These are phyloP conservation scores for Tipula confusa DNA, from an alignment of 2,888 invertebrate genomes.

Conservation along the genomic window DNA sequence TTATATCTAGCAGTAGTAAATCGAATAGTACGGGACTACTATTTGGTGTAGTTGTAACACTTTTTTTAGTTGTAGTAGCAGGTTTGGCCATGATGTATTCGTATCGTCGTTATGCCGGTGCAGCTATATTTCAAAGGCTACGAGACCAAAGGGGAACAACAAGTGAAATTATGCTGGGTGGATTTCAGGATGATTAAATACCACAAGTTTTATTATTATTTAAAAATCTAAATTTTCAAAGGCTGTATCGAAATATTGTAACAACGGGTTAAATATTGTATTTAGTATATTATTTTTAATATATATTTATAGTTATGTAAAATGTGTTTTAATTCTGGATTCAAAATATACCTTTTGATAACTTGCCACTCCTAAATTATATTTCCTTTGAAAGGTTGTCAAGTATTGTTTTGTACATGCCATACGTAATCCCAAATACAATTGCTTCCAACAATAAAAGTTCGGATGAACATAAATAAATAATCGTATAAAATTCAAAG, in stretches of 20 bases:
- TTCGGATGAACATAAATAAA: background rate
- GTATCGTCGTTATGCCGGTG: background rate
- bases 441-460: background rate
- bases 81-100: background rate
- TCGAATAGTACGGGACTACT: background rate
- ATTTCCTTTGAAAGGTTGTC: too few species aligned
- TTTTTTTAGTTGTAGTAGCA: background rate
- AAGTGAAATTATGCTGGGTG: background rate
- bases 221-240: too few species aligned
- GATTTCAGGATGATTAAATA: background rate
- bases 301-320: too few species aligned
- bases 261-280: too few species aligned
- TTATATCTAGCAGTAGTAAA: background rate
- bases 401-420: too few species aligned
- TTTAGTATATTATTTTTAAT: too few species aligned
- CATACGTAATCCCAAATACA: background rate
- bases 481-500: background rate
- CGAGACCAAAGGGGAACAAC: background rate
- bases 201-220: too few species aligned
- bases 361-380: too few species aligned
- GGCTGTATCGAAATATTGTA: too few species aligned
- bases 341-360: too few species aligned
- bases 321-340: too few species aligned
- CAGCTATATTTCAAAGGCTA: background rate
- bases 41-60: background rate